A percentile compares a stretch with the other conserved stretches of the same genome.
Evolutionary conservation across 2,888 invertebrate genomes (phyloP).

Genomic region (Zaprionus lineosus): DNA sequence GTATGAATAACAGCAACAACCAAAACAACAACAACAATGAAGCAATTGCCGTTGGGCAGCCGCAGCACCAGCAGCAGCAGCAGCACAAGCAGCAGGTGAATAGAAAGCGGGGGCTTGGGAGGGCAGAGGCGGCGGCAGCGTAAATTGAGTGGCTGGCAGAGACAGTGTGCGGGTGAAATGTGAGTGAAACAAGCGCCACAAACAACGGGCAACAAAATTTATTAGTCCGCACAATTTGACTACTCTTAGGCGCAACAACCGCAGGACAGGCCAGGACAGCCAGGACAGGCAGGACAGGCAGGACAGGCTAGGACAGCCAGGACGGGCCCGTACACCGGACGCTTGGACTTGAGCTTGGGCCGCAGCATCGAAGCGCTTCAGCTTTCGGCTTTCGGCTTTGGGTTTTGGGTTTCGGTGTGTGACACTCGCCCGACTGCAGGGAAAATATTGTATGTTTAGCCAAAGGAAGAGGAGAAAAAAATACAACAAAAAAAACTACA

Average conservation of each 20-base stretch:
- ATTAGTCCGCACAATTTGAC: constrained; percentile 76
- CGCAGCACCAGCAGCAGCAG: constrained; percentile 26
- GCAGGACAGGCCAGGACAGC: constrained; percentile 54
- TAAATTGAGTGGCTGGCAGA: constrained; percentile 70
- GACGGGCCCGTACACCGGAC: no score
- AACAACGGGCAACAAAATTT: constrained; percentile 76
- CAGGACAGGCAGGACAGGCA: constrained; percentile 1
- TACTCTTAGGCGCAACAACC: constrained; percentile 78
- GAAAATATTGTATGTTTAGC: constrained; percentile 75
- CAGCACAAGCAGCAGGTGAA: constrained; percentile 21
- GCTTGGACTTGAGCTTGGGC: no score
- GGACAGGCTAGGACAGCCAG: constrained; percentile 20
- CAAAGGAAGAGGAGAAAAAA: constrained; percentile 18
- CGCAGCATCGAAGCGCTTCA: constrained; percentile 35
- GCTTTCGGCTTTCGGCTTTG: constrained; percentile 28
- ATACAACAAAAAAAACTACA: neutral
- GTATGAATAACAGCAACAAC: constrained; percentile 67
- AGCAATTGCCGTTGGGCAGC: no score
- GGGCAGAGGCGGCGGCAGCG: constrained; percentile 66
- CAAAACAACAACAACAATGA: constrained; percentile 25
- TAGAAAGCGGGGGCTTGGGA: constrained; percentile 66
- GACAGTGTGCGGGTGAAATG: constrained; percentile 37
- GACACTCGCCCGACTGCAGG: constrained; percentile 50
- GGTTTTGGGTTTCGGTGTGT: constrained; percentile 46
- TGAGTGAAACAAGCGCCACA: constrained; percentile 68